Evolutionary conservation across 2,888 invertebrate species (phyloP), one percentile per base, ranked within the genome.

Genomic region (Plagodis pulveraria): DNA sequence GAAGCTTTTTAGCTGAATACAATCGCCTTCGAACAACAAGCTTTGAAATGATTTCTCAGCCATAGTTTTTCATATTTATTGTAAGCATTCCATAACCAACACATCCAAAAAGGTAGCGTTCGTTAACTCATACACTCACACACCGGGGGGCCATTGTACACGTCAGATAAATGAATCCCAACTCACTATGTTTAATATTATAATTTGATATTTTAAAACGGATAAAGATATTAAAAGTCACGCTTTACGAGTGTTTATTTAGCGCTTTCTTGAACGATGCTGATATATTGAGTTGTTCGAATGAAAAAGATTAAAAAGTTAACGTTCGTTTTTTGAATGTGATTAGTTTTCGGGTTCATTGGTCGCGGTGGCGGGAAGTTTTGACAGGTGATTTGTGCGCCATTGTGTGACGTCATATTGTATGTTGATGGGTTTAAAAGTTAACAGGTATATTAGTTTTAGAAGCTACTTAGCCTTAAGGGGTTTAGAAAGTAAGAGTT

Each of bases 201-300:
- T 91, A 91, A 91, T 91, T 91, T 91, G 91, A 91, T 91, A 91
- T 91, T 91, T 90, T 88, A 81, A 87, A 90, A 88, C 81, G 89
- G 84, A 91, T 91, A 89, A 86, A 91, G 89, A 91, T 91, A 91
- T 91, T 90, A 90, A 90, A 81, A 89, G 87, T 91, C 91, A 89
- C 90, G 90, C 86, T 85, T 80, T 62, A 44, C 62, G 73, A 87
- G 90, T 91, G 91, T 91, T 91, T 90, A 89, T 90, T 91, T 89
- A 91, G 80, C 91, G 84, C 84, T 80, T 77, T 74, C 69, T 76
- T 73, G 79, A 73, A 76, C 76, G 75, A 75, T 76, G 77, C 78
- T 83, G 87, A 87, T 78, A 86, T 87, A 87, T 86, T 84, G 80
- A 78, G 78, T 77, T 80, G 81, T 78, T 56, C 48, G 44, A 67